phyloP scores from a whole-genome alignment of 2,888 invertebrate species.

The Bimastos eiseni region DNA sequence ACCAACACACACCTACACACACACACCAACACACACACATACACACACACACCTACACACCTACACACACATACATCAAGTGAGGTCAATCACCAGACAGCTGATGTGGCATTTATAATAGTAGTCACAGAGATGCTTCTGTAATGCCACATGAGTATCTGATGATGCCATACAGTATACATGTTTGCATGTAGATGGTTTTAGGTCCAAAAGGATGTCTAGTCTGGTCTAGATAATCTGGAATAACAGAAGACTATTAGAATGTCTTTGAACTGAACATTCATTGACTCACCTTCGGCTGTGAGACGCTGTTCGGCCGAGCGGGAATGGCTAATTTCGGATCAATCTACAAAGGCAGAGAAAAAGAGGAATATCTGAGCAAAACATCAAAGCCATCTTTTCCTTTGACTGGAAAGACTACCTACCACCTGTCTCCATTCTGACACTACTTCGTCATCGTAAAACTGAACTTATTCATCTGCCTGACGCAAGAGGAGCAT shows the following conservation, averaged over 20 bases:
- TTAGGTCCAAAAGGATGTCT: background rate
- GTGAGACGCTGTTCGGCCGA: slow-evolving; percentile 42
- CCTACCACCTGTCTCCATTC: background rate
- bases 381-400: background rate
- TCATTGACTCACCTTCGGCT: slow-evolving; percentile 45
- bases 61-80: no score
- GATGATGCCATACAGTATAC: background rate
- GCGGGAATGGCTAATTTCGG: slow-evolving; percentile 98
- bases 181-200: background rate
- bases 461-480: background rate
- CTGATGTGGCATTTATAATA: background rate
- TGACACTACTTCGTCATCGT: background rate
- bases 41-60: no score
- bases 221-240: background rate
- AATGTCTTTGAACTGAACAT: background rate
- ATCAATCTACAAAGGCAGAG: slow-evolving; percentile 78
- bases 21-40: no score
- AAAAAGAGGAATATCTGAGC: background rate
- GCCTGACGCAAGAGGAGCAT: background rate
- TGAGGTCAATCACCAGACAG: background rate
- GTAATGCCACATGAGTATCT: background rate
- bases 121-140: background rate
- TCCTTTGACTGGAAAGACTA: background rate
- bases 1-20: no score
- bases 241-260: background rate